Percentiles rank a stretch among this genome's conserved stretches.
Conservation (phyloP, 1,140 invertebrate species). For the Habropoda laboriosa region DNA sequence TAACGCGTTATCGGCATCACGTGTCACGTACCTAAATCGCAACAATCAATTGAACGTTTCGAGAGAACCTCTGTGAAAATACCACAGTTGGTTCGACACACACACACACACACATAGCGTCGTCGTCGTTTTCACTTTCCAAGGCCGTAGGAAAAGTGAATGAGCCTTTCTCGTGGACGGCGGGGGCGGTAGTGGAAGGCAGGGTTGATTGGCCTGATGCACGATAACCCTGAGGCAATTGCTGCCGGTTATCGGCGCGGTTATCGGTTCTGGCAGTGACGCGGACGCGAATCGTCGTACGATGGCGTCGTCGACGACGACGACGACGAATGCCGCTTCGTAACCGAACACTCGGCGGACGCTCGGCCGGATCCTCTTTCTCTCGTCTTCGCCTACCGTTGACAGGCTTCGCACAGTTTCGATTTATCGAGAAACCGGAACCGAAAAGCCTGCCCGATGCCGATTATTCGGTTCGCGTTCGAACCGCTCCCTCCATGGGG, state of each 20-base stretch:
- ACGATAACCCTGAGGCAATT: conserved; percentile 75
- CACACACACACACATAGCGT: too few species aligned
- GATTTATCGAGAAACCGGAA: conserved; percentile 80
- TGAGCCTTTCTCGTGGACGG: conserved; percentile 2
- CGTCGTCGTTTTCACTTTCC: conserved; percentile 1
- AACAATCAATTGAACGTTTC: background rate
- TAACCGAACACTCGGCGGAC: conserved; percentile 69
- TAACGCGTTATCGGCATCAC: background rate
- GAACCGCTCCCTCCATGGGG: conserved; percentile 17
- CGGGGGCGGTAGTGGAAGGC: background rate
- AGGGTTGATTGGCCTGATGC: conserved; percentile 74
- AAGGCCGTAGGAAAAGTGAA: conserved; percentile 28
- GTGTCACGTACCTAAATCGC: too few species aligned
- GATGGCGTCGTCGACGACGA: too few species aligned
- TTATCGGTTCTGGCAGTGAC: conserved; percentile 60
- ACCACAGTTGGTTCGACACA: too few species aligned
- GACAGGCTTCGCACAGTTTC: conserved; percentile 77
- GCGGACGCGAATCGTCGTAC: conserved; percentile 18
- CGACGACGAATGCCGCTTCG: conserved; percentile 30
- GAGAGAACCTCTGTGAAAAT: too few species aligned
- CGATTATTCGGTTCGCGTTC: conserved; percentile 47
- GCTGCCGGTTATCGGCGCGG: conserved; percentile 71
- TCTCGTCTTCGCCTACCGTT: conserved; percentile 69
- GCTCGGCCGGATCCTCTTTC: conserved; percentile 72
- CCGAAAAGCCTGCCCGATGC: conserved; percentile 61